A percentile compares a stretch with the other conserved stretches of the same genome.
phyloP scores from a whole-genome alignment of 1,140 invertebrate species.

The Trichonephila inaurata region DNA sequence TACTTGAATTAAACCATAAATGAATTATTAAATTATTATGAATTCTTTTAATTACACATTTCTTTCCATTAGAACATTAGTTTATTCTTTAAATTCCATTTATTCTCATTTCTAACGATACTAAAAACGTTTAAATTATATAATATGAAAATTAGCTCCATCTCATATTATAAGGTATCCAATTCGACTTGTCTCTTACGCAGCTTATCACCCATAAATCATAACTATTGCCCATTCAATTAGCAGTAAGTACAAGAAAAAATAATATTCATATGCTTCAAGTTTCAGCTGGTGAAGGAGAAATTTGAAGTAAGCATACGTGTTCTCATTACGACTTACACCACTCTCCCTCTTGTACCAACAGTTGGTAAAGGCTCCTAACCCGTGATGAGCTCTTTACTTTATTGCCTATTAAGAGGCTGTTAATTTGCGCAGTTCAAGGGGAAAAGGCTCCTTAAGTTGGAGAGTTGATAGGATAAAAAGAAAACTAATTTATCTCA shows the following conservation, averaged over 20 bases:
- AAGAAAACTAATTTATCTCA: not conserved
- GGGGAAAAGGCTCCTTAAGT: not conserved
- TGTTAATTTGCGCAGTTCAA: slow-evolving; percentile 1
- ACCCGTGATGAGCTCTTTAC: not conserved
- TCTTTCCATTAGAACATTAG: no score
- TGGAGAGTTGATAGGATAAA: not conserved
- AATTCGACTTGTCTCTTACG: no score
- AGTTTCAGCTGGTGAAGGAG: not conserved
- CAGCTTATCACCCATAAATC: not conserved
- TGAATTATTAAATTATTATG: no score
- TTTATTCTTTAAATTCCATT: no score
- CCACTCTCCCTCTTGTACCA: not conserved
- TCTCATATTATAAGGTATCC: no score
- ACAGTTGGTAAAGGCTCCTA: not conserved
- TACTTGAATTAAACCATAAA: no score
- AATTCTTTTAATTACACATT: no score
- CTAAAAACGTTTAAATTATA: no score
- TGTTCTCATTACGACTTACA: not conserved
- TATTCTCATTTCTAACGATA: no score
- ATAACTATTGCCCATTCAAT: not conserved
- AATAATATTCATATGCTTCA: not conserved
- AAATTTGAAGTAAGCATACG: not conserved
- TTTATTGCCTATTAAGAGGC: slow-evolving; percentile 42
- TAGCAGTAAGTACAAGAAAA: not conserved
- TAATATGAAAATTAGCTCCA: no score